Evolutionary conservation across 2,113 vertebrate species (phyloP).

Genomic region (Mobula hypostoma): DNA sequence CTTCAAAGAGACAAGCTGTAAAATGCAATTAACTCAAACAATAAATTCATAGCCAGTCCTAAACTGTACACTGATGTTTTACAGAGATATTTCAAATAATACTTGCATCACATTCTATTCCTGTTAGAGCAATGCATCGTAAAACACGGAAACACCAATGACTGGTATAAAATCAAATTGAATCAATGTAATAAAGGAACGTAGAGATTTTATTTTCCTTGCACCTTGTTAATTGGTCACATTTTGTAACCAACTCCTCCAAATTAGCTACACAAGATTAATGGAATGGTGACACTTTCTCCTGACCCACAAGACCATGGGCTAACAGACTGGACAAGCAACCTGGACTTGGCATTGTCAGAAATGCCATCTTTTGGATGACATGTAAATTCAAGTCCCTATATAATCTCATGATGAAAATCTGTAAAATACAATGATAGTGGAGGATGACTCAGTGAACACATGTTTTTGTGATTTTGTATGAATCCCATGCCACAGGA

Average conservation of each 20-base stretch:
- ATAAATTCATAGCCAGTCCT: constrained; percentile 62
- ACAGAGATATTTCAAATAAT: constrained; percentile 37
- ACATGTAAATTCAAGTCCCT: neutral
- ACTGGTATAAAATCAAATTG: neutral
- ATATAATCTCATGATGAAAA: neutral
- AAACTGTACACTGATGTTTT: constrained; percentile 55
- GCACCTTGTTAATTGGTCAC: neutral
- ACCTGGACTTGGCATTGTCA: neutral
- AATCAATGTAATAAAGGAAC: neutral
- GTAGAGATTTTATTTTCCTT: neutral
- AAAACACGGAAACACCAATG: neutral
- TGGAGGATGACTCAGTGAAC: neutral
- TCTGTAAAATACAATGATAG: neutral
- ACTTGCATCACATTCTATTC: neutral
- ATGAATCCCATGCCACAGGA: neutral
- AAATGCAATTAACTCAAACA: constrained; percentile 49
- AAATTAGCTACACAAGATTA: neutral
- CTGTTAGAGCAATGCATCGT: neutral
- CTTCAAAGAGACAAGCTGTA: constrained; percentile 58
- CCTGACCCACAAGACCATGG: neutral
- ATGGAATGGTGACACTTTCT: too few relatives aligned
- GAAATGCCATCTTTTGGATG: neutral
- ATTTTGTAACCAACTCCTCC: neutral
- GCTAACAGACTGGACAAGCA: neutral
- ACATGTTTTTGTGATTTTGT: neutral